Conservation (phyloP, 2,113 vertebrate genomes). For the Callithrix jacchus region DNA sequence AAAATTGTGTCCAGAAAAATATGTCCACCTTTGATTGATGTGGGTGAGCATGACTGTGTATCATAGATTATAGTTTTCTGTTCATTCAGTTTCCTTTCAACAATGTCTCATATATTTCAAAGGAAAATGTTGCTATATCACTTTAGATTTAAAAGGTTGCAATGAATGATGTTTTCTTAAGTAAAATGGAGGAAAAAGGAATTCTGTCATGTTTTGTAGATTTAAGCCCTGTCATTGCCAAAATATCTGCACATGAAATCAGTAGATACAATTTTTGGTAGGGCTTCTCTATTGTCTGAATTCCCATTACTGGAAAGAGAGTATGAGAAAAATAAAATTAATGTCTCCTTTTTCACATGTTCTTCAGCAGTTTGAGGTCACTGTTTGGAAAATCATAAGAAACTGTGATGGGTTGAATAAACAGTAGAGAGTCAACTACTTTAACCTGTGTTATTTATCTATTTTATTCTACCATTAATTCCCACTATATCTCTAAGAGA, state of each 20-base stretch:
- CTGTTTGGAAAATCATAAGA: conserved; percentile 58
- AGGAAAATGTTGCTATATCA: conserved; percentile 35
- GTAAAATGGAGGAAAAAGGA: conserved; percentile 16
- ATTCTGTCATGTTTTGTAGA: conserved; percentile 14
- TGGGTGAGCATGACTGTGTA: background rate
- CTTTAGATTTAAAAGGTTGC: conserved; percentile 51
- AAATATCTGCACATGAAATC: background rate
- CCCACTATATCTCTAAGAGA: conserved; percentile 27
- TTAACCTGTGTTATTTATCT: conserved; percentile 41
- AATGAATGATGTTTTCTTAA: conserved; percentile 49
- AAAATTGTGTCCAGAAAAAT: conserved; percentile 3
- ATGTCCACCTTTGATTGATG: background rate
- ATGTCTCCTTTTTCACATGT: conserved; percentile 18
- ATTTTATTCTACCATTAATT: conserved; percentile 5
- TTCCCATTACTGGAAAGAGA: background rate
- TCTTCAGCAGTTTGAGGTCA: conserved; percentile 28
- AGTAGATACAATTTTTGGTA: background rate
- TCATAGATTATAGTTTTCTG: conserved; percentile 16
- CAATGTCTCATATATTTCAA: conserved; percentile 44
- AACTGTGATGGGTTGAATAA: conserved; percentile 46
- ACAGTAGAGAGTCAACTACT: conserved; percentile 5
- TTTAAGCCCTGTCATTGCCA: conserved; percentile 34
- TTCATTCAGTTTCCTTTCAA: conserved; percentile 12
- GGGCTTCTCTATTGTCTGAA: conserved; percentile 43
- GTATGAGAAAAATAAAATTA: conserved; percentile 42